phyloP scores from a whole-genome alignment of 2,797 vertebrate species.

The Microchirus variegatus region DNA sequence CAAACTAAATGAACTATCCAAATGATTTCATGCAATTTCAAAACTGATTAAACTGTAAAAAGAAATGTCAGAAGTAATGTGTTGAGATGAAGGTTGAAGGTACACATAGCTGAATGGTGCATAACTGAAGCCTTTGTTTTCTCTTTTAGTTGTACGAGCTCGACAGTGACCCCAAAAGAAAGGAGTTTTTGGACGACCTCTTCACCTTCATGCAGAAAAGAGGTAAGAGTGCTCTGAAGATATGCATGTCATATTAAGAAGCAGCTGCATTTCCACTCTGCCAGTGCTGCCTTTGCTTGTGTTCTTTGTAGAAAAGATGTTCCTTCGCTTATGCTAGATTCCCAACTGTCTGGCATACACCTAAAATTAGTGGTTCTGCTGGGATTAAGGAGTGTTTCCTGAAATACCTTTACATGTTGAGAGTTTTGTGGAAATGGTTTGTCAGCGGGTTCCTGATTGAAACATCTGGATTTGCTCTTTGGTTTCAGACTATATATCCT shows the following conservation, averaged over 20 bases:
- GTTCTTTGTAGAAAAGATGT: background rate
- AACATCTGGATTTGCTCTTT: background rate
- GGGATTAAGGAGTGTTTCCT: background rate
- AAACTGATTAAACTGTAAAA: background rate
- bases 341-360: background rate
- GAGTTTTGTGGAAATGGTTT: background rate
- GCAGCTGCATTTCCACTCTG: background rate
- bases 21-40: background rate
- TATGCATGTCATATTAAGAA: background rate
- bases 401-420: background rate
- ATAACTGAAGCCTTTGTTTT: slow-evolving; percentile 8
- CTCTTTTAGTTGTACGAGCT: slow-evolving; percentile 90
- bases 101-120: background rate
- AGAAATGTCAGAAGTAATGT: background rate
- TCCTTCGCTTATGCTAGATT: slow-evolving; percentile 4
- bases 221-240: slow-evolving; percentile 68
- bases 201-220: slow-evolving; percentile 99
- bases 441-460: background rate
- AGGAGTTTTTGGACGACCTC: slow-evolving; percentile 95
- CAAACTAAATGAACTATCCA: rapidly evolving
- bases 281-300: background rate
- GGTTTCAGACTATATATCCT: background rate
- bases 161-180: slow-evolving; percentile 93
- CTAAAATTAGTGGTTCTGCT: background rate
- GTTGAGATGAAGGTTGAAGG: background rate